phyloP scores from a whole-genome alignment of 2,113 vertebrate genomes.

The Odocoileus hemionus region DNA sequence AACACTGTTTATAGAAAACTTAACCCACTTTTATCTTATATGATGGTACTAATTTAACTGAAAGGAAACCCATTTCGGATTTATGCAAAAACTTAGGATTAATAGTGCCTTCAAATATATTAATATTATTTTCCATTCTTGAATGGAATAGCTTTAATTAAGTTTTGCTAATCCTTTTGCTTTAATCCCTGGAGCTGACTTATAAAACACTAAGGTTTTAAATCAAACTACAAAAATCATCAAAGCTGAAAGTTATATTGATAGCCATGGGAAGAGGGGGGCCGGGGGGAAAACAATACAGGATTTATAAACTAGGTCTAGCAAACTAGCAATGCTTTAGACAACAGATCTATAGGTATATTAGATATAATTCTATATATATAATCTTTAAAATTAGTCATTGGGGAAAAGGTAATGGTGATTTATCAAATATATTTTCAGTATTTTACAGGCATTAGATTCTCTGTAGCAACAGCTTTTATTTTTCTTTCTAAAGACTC shows the following conservation, averaged over 20 bases:
- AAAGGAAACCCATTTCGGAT: constrained; percentile 49
- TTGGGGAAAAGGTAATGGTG: constrained; percentile 14
- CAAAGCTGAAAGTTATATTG: constrained; percentile 68
- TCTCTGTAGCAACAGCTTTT: neutral
- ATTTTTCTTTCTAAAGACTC: neutral
- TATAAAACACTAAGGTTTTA: constrained; percentile 76
- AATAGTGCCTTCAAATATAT: constrained; percentile 64
- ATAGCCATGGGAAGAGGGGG: constrained; percentile 9
- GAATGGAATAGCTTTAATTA: constrained; percentile 77
- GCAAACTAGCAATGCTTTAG: constrained; percentile 60
- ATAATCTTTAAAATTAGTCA: constrained; percentile 50
- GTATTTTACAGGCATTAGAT: neutral
- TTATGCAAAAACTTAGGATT: constrained; percentile 64
- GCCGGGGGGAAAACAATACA: constrained; percentile 52
- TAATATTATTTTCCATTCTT: constrained; percentile 68
- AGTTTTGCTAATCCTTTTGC: constrained; percentile 72
- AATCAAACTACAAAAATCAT: constrained; percentile 76
- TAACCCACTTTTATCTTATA: constrained; percentile 62
- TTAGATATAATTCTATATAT: neutral
- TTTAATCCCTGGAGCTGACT: constrained; percentile 75
- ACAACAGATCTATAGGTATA: neutral
- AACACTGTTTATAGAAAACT: constrained; percentile 23
- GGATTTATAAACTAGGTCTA: constrained; percentile 67
- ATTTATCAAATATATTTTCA: constrained; percentile 26
- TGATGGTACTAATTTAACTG: constrained; percentile 50